These are phyloP conservation scores for Mellivora capensis DNA, from an alignment of 2,113 vertebrate species.

Conservation along the genomic window DNA sequence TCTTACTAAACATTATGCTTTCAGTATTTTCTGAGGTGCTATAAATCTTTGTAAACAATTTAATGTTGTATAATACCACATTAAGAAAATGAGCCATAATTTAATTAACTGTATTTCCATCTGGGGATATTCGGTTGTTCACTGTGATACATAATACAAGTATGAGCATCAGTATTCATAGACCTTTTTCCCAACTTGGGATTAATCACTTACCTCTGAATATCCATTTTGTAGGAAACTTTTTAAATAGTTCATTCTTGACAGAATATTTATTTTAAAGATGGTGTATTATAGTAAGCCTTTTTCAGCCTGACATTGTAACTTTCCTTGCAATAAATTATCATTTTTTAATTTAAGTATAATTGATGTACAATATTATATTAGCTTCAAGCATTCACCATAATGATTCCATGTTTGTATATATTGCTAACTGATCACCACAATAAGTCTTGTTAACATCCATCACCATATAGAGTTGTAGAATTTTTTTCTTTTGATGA, in stretches of 20 bases:
- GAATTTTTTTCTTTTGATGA: not conserved
- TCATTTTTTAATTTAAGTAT: not conserved
- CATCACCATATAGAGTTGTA: not conserved
- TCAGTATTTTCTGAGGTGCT: not conserved
- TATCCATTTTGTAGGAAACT: not conserved
- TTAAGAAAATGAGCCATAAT: not conserved
- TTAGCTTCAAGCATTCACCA: not conserved
- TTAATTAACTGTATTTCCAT: not conserved
- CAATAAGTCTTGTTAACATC: not conserved
- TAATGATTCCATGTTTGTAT: not conserved
- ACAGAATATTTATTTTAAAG: not conserved
- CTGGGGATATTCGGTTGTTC: not conserved
- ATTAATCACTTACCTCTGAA: not conserved
- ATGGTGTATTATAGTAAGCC: not conserved
- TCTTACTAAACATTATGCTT: not conserved
- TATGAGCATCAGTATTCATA: not conserved
- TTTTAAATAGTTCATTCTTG: not conserved
- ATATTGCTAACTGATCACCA: not conserved
- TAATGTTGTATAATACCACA: not conserved
- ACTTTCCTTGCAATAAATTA: not conserved
- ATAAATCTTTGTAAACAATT: not conserved
- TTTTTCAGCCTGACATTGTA: not conserved
- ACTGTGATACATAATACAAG: not conserved
- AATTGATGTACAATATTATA: not conserved
- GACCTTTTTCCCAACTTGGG: not conserved